Evolutionary conservation across 2,888 invertebrate species (phyloP).

Genomic region (Drosophila glabriapex): DNA sequence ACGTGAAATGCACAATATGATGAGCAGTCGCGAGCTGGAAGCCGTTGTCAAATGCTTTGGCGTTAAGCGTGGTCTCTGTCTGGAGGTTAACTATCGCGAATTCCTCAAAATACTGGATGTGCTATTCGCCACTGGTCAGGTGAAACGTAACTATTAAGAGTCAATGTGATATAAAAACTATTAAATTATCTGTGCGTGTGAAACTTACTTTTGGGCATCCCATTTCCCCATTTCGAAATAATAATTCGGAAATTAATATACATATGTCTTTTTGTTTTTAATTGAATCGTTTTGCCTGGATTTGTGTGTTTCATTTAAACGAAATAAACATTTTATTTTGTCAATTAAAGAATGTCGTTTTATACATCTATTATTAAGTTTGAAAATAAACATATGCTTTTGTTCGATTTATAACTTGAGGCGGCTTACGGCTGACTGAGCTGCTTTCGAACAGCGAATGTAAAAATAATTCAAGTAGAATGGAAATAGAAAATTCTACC

Average conservation of each 20-base stretch:
- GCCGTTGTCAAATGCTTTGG: slow-evolving; percentile 91
- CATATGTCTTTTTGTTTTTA: slow-evolving; percentile 31
- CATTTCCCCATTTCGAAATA: slow-evolving; percentile 26
- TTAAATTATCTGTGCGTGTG: slow-evolving; percentile 44
- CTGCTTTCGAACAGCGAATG: slow-evolving; percentile 19
- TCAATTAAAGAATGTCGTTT: slow-evolving; percentile 36
- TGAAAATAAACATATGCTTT: slow-evolving; percentile 45
- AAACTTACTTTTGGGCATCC: slow-evolving; percentile 1
- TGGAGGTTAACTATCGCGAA: slow-evolving; percentile 90
- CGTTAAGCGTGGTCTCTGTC: slow-evolving; percentile 87
- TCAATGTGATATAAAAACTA: background rate
- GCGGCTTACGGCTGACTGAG: slow-evolving; percentile 32
- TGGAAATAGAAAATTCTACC: slow-evolving; percentile 21
- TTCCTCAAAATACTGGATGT: slow-evolving; percentile 89
- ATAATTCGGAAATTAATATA: background rate
- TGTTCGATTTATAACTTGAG: slow-evolving; percentile 33
- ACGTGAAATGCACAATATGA: slow-evolving; percentile 88
- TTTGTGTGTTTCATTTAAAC: slow-evolving; percentile 15
- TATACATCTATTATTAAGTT: slow-evolving; percentile 42
- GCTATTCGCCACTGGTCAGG: slow-evolving; percentile 87
- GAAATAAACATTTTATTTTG: slow-evolving; percentile 30
- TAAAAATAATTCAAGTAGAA: slow-evolving; percentile 33
- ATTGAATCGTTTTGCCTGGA: slow-evolving; percentile 42
- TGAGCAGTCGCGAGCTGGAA: slow-evolving; percentile 89
- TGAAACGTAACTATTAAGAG: slow-evolving; percentile 79